Percentiles rank a stretch among this genome's conserved stretches.
Evolutionary conservation across 1,140 invertebrate species (phyloP).

Genomic region (Magallana gigas): DNA sequence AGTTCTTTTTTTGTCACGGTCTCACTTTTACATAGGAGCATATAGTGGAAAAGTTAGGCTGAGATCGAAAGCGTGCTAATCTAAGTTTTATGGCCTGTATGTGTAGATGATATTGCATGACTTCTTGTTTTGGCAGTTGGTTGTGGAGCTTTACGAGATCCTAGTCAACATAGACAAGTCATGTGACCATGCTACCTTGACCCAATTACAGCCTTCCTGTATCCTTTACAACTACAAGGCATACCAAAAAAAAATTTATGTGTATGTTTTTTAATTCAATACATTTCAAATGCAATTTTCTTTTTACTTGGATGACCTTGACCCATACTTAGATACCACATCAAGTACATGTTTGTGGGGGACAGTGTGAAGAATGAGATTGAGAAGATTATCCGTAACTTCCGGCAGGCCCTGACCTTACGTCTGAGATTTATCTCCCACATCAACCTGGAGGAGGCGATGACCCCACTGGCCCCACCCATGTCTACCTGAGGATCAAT

Average conservation of each 20-base stretch:
- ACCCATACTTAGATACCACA: conserved; percentile 80
- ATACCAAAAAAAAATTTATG: too few species aligned
- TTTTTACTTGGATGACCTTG: not conserved
- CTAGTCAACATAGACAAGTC: conserved; percentile 92
- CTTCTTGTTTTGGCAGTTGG: conserved; percentile 82
- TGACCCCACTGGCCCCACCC: conserved; percentile 58
- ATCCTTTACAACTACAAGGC: conserved; percentile 81
- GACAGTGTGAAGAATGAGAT: conserved; percentile 95
- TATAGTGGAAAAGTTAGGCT: too few species aligned
- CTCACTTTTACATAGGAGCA: too few species aligned
- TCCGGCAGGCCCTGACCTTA: conserved; percentile 92
- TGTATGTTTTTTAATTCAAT: too few species aligned
- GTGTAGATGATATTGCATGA: not conserved
- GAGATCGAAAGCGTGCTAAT: too few species aligned
- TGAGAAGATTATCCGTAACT: conserved; percentile 91
- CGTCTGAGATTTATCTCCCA: conserved; percentile 95
- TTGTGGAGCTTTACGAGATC: conserved; percentile 92
- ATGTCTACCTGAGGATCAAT: conserved; percentile 37
- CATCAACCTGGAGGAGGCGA: conserved; percentile 76
- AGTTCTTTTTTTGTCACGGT: too few species aligned
- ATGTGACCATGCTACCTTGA: conserved; percentile 91
- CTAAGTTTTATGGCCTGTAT: not conserved
- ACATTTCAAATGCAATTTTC: too few species aligned
- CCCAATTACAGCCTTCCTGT: conserved; percentile 95
- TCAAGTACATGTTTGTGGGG: conserved; percentile 98